A percentile compares a stretch with the other conserved stretches of the same genome.
These are phyloP conservation scores for Setipinna tenuifilis DNA, from an alignment of 2,797 vertebrate genomes.

Conservation along the genomic window DNA sequence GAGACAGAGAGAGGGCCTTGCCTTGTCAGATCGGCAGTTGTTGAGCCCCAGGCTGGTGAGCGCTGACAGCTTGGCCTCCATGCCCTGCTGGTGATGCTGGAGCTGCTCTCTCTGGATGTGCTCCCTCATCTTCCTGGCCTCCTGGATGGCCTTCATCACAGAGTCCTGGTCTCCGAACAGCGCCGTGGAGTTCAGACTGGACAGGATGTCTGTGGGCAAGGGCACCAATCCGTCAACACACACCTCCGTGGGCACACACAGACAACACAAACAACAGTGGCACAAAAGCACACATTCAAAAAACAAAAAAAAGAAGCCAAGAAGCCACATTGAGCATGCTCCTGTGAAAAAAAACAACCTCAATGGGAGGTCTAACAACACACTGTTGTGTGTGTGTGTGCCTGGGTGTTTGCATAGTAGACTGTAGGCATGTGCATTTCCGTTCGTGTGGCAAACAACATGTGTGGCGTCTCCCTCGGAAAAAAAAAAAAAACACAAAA, in stretches of 20 bases:
- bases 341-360: slow-evolving; percentile 6
- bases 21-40: slow-evolving; percentile 94
- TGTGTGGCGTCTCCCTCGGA: slow-evolving; percentile 40
- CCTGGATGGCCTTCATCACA: slow-evolving; percentile 98
- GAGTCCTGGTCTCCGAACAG: slow-evolving; percentile 98
- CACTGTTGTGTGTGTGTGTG: slow-evolving; percentile 30
- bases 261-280: not conserved
- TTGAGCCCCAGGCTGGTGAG: slow-evolving; percentile 89
- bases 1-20: slow-evolving; percentile 51
- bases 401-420: not conserved
- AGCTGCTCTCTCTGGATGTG: slow-evolving; percentile 94
- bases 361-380: slow-evolving; percentile 45
- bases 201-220: slow-evolving; percentile 87
- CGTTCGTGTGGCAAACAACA: slow-evolving; percentile 37
- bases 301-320: not conserved
- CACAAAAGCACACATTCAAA: no score
- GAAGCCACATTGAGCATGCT: not conserved
- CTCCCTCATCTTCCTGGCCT: slow-evolving; percentile 96
- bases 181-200: slow-evolving; percentile 95
- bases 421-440: slow-evolving; percentile 41
- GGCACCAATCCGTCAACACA: slow-evolving; percentile 18
- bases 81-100: slow-evolving; percentile 85
- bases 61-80: slow-evolving; percentile 90
- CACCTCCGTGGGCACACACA: not conserved
- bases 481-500: slow-evolving; percentile 31